A percentile compares a stretch with the other conserved stretches of the same genome.
Evolutionary conservation across 1,140 invertebrate species (phyloP).

Genomic region (Stratiolaelaps scimitus): DNA sequence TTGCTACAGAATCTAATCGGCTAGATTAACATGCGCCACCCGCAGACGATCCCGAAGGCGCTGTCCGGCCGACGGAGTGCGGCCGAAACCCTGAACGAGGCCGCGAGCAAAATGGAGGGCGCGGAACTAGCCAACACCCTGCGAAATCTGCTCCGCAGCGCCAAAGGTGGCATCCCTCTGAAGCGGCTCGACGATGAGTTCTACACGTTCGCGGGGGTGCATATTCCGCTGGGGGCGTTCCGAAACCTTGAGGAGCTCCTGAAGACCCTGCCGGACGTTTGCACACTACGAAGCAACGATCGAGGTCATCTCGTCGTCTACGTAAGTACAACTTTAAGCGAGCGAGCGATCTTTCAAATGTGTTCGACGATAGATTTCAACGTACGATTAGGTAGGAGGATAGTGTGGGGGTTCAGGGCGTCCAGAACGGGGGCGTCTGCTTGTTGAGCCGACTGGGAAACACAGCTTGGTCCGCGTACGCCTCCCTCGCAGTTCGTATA

Average conservation of each 20-base stretch:
- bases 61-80: too few relatives aligned
- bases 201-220: constrained; percentile 23
- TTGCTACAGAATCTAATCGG: too few relatives aligned
- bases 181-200: constrained; percentile 23
- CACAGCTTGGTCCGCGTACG: too few relatives aligned
- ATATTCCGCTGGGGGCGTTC: constrained; percentile 17
- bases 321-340: neutral
- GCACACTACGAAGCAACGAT: neutral
- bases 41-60: too few relatives aligned
- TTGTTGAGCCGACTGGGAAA: too few relatives aligned
- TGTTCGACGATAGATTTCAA: too few relatives aligned
- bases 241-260: constrained; percentile 13
- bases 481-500: too few relatives aligned
- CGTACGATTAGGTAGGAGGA: too few relatives aligned
- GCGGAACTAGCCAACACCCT: constrained; percentile 13
- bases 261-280: constrained; percentile 24
- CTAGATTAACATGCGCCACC: too few relatives aligned
- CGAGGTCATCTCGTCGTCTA: constrained; percentile 2
- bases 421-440: too few relatives aligned
- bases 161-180: constrained; percentile 21
- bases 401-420: too few relatives aligned
- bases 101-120: constrained; percentile 15
- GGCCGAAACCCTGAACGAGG: too few relatives aligned
- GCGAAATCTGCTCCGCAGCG: constrained; percentile 17
- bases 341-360: neutral